phyloP scores from a whole-genome alignment of 2,888 invertebrate species.

The Kryphioiulus occultus region DNA sequence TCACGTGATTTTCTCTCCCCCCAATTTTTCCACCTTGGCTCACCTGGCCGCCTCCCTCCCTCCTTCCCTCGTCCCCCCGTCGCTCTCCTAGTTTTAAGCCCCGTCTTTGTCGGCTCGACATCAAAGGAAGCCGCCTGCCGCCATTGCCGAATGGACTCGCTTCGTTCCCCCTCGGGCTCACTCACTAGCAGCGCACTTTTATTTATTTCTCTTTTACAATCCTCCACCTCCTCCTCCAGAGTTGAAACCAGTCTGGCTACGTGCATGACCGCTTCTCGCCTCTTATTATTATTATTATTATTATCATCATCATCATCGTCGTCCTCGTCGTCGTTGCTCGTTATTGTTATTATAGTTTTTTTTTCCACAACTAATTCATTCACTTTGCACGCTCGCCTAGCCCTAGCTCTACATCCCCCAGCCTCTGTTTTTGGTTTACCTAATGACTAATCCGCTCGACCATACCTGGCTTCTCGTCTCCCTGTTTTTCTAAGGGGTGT shows the following conservation, averaged over 20 bases:
- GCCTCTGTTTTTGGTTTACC: neutral
- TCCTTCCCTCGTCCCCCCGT: neutral
- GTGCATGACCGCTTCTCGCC: neutral
- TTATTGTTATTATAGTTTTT: neutral
- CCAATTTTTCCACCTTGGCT: neutral
- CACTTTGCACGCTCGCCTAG: too few species aligned
- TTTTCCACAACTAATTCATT: neutral
- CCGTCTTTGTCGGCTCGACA: constrained; percentile 37
- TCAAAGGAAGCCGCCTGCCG: constrained; percentile 43
- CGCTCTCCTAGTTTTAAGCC: constrained; percentile 27
- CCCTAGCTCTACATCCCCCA: neutral
- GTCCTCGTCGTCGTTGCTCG: neutral
- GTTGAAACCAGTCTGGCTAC: neutral
- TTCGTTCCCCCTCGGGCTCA: constrained; percentile 44
- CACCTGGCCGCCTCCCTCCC: neutral
- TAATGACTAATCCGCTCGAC: neutral
- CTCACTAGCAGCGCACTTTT: constrained; percentile 37
- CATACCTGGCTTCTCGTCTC: neutral
- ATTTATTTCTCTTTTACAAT: constrained; percentile 45
- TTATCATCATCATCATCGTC: neutral
- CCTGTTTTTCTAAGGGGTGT: too few species aligned
- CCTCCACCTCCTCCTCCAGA: constrained; percentile 37
- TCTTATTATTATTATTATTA: neutral
- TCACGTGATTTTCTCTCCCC: neutral
- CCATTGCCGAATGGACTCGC: constrained; percentile 33